Evolutionary conservation across 2,113 vertebrate genomes (phyloP), one percentile per base, ranked within the genome.

Genomic region (Tetrao urogallus): DNA sequence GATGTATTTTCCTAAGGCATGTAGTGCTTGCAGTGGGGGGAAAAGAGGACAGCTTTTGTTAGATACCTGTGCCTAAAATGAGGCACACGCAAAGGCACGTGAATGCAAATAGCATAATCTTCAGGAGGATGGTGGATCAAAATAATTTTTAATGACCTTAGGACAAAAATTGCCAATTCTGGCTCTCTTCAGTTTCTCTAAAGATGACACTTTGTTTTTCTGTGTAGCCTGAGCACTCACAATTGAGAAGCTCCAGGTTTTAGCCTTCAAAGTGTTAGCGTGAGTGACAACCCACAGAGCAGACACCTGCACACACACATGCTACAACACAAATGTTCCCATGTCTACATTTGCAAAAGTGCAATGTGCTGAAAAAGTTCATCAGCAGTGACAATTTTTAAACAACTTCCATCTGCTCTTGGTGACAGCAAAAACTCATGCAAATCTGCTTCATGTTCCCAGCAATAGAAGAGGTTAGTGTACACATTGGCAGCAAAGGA

Each of bases 341-440:
- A 45, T 21, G 42, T 47, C 89, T 64, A 40, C n/a, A 90, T 69
- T 64, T 6, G 0, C 40, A 54, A 25, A 75, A 89, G 8, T 2
- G 0, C 20, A 22, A 74, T 34, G 56, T 71, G 76, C 69, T 88
- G 69, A 48, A 77, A 73, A 73, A 89, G 61, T 69, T 75, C 47
- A 54, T 40, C 89, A 67, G 47, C 75, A 83, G 11, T 30, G 69
- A n/a, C 48, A 28, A 25, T 56, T 75, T 80, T 70, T 9, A 63
- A 82, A 74, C 76, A 38, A 81, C 70, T 82, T 88, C 90, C 84
- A 48, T 86, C 91, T 88, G 42, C 65, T 94, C 70, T 5, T n/a
- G 21, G 36, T 61, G 88, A 83, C 65, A 81, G 43, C 57, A 80
- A 77, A 93, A 28, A 36, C 56, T 83, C n/a, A 6, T 52, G 57